Evolutionary conservation across 2,888 invertebrate species (phyloP), one percentile per base, ranked within the genome.

Genomic region (Callyntrura guangdongensis): DNA sequence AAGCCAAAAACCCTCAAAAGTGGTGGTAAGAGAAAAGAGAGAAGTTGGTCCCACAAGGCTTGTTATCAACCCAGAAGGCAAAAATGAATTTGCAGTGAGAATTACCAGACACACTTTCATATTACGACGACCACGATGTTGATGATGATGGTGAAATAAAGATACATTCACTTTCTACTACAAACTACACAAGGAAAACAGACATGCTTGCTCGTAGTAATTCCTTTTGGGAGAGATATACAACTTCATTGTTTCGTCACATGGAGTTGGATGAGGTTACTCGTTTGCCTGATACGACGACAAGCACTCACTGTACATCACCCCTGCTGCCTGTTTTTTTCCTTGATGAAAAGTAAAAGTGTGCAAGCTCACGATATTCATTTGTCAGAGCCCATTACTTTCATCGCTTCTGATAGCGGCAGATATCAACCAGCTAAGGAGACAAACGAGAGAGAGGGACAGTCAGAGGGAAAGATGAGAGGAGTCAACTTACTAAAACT

Each of bases 351-450:
- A 84, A 88, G 84, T 89, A 91, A 89, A 91, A 91, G 91, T 89
- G 86, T 91, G 86, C 74, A 67, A 85, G 90, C 91, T 89, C 86
- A 36, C 36, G 84, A 89, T 92, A 92, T 93, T 93, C 93, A 93
- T 93, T 93, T 93, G 93, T 93, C 93, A 93, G 92, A 93, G 92
- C 84, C 90, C 93, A 93, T 93, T 93, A 93, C 92, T 93, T 92
- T 91, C 92, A 89, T 91, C 86, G 36, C 49, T 61, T 53, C 27
- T 45, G 67, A 59, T 56, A 64, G 17, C 20, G 22, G 22, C 49
- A 49, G 74, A 47, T 17, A 49, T 49, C 49, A 74, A 9, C 47
- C 74, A 74, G 12, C 74, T 69, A 69, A 69, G 45, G 11, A 69
- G 45, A 45, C n/a, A 25, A 11, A 27, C 22, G 3, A 61, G 59